Evolutionary conservation across 1,140 invertebrate genomes (phyloP), one percentile per base, ranked within the genome.

Genomic region (Drosophila sp.): DNA sequence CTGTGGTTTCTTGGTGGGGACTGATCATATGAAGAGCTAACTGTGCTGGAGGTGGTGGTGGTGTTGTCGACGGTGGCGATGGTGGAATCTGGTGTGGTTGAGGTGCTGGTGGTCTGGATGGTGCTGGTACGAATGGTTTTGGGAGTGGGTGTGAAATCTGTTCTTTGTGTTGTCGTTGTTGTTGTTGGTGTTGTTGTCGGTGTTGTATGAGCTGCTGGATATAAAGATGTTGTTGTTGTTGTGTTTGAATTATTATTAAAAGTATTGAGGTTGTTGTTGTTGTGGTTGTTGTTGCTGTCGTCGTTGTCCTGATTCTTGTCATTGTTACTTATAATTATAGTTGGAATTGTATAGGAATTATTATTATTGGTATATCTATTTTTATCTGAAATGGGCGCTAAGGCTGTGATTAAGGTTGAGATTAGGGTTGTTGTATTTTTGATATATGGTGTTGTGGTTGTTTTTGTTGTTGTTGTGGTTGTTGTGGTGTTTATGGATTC

Each of bases 171-270:
- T 59, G 46, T 29, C 77, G 46, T 32, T 34, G 48, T 61, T 65
- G 38, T 72, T 57, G 76, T 69, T 80, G 76, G 43, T 72, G 72
- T 72, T 72, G 48, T 41, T 80, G 70, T 58, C 74, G 77, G 51
- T 76, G 89, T 73, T 73, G 73, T 80, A 70, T 89, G 76, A 89
- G 76, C 83, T 89, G 83, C 80, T 89, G 83, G 76, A 89, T 83
- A 89, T 83, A 89, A 73, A 89, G 77, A 89, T 89, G 83, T 81
- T 48, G 51, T 78, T 79, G 82, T 89, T 89, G 67, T 77, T 79
- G 72, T 71, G 66, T 78, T 58, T 72, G 56, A 72, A 62, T 78
- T 53, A 70, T 62, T 56, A 64, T 76, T 43, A 45, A 61, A 25
- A 40, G 25, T 18, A 50, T 48, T 57, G n/a, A 48, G 3, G 16